Base-by-base conservation (phyloP, 2,797 vertebrate species). In the Poeciliopsis presidionis region DNA sequence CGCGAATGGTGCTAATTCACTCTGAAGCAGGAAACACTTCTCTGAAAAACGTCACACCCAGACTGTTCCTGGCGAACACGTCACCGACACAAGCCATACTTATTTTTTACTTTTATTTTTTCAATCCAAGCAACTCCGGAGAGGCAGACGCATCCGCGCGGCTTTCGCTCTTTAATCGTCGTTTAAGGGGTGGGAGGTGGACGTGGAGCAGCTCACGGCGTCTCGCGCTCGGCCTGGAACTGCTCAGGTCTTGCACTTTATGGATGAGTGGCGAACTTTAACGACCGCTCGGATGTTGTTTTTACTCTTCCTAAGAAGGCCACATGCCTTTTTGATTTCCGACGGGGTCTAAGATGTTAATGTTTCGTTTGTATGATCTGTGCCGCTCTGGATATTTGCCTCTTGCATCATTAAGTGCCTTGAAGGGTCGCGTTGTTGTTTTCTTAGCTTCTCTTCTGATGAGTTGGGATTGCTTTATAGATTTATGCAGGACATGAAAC, bases 211-310 rank as follows among this genome's bases (percentile, higher is more conserved):
- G 61, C 59, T 36, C 16, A 41, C 76, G 5, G 70, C 74, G 2
- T 72, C 76, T 88, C 72, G 67, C 65, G 77, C 22, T 30, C 49
- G 75, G 61, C 80, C 86, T 80, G 51, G 12, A 28, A 30, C 69
- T 41, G 85, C 88, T 87, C 81, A 9, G 18, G 63, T 74, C 39
- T 80, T 87, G 95, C 95, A 95, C 94, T 95, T 95, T 95, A 95
- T 76, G 86, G 86, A 84, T 81, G 81, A 86, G 82, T 86, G 88
- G 84, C 78, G 77, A 77, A 74, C 59, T 30, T 25, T 81, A 75
- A 13, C 72, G 65, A 82, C 81, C 78, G 76, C 57, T 84, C 41
- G 25, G 36, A 78, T 76, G 12, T 67, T 46, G 39, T 78, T 90
- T 89, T 80, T 82, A 78, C 28, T 72, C 9, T 80, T 74, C 81